Evolutionary conservation across 2,113 vertebrate species (phyloP), one percentile per base, ranked within the genome.

Genomic region (Hystrix brachyura): DNA sequence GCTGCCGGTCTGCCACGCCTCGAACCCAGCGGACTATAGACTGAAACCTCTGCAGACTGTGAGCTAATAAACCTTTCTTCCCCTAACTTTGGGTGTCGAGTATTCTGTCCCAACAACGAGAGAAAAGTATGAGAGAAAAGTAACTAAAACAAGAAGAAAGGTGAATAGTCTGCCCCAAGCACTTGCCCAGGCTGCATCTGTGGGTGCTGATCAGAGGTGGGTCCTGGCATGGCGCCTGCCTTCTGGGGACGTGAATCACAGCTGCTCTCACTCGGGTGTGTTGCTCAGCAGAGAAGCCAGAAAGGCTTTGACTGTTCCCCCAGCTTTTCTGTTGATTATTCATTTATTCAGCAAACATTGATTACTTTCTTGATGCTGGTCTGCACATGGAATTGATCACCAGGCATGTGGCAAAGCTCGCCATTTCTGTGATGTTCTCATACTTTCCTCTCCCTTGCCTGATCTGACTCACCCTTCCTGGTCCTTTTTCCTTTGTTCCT

Each of bases 261-360:
- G 38, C n/a, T 84, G 38, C n/a, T 84, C 67, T 34, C 48, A 55
- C 34, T 51, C 0, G 29, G 79, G 48, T 46, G 57, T 92, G 46
- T 34, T 57, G 60, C 65, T 74, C 15, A 87, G 1, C 0, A 90
- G 90, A 91, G 34, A 71, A 89, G 23, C 69, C 82, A 83, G 78
- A 69, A 95, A 85, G 59, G 21, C 3, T 29, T 5, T 29, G 60
- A 18, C 53, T 8, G 3, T 67, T 11, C 74, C 69, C 59, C 25
- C 7, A 25, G 34, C 11, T 65, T 92, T 93, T 34, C 46, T 18
- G 25, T 9, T 38, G 69, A 32, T 67, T 78, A 60, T 78, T 81
- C 81, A 67, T 94, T 53, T 92, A 94, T 95, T 87, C 38, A 72
- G 34, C 46, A 90, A 93, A 82, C 29, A 60, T 27, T 48, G 67